A percentile compares a stretch with the other conserved stretches of the same genome.
Evolutionary conservation across 2,888 invertebrate genomes (phyloP).

Genomic region (Aproaerema taeniolella): DNA sequence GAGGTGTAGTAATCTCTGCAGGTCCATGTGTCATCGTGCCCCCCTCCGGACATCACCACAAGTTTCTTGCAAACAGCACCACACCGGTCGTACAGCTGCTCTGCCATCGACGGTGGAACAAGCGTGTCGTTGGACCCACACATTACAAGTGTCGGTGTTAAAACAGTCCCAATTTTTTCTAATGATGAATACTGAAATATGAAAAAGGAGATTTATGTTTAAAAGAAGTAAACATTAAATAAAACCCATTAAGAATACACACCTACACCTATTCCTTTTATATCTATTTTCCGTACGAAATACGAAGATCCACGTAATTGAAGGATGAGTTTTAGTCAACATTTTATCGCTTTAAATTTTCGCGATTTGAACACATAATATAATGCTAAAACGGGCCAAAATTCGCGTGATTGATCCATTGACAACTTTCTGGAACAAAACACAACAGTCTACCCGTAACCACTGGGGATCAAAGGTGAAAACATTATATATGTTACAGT

Average conservation of each 20-base stretch:
- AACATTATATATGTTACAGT: no score
- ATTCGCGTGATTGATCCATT: no score
- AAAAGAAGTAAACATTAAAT: no score
- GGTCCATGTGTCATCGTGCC: slow-evolving; percentile 97
- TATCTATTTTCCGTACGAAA: background rate
- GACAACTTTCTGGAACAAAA: no score
- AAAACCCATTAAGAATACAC: no score
- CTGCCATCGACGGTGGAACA: slow-evolving; percentile 95
- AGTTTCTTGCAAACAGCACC: slow-evolving; percentile 87
- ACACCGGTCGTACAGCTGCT: slow-evolving; percentile 85
- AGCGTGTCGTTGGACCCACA: slow-evolving; percentile 92
- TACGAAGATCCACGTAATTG: background rate
- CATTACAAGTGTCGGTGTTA: slow-evolving; percentile 89
- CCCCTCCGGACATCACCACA: slow-evolving; percentile 87
- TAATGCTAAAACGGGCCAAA: no score
- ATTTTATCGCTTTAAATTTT: no score
- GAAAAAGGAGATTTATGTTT: no score
- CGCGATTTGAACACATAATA: no score
- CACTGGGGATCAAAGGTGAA: no score
- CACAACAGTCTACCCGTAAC: no score
- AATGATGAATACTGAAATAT: slow-evolving; percentile 83
- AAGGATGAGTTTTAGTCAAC: no score
- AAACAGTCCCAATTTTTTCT: slow-evolving; percentile 84
- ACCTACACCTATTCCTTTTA: background rate
- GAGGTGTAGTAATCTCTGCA: slow-evolving; percentile 86